These are phyloP conservation scores for Cheilosia vernalis DNA, from an alignment of 2,888 invertebrate species.

Conservation along the genomic window DNA sequence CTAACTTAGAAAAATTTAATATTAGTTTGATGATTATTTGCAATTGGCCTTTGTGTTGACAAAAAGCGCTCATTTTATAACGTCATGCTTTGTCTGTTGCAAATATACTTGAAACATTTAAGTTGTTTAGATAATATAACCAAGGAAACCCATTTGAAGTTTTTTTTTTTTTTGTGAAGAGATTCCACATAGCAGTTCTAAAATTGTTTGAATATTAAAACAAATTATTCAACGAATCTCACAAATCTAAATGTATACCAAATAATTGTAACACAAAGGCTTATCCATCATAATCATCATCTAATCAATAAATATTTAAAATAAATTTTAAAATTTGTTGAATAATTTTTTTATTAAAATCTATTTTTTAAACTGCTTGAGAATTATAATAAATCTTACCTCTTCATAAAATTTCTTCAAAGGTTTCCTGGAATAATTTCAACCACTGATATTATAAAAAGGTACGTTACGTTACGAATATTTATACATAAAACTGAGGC, in stretches of 20 bases:
- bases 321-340: slow-evolving; percentile 77
- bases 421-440: slow-evolving; percentile 84
- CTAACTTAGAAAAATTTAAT: slow-evolving; percentile 63
- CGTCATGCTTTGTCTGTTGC: slow-evolving; percentile 77
- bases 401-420: slow-evolving; percentile 82
- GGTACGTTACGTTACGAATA: slow-evolving; percentile 69
- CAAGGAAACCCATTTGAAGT: slow-evolving; percentile 70
- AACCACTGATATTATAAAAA: slow-evolving; percentile 82
- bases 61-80: slow-evolving; percentile 83
- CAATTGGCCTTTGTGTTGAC: slow-evolving; percentile 84
- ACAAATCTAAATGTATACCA: slow-evolving; percentile 60
- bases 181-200: slow-evolving; percentile 77
- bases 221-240: slow-evolving; percentile 73
- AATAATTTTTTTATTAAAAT: slow-evolving; percentile 60
- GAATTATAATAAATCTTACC: slow-evolving; percentile 81
- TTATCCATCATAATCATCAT: slow-evolving; percentile 83
- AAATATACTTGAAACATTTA: slow-evolving; percentile 76
- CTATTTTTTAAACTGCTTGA: slow-evolving; percentile 78
- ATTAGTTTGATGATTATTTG: slow-evolving; percentile 84
- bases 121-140: slow-evolving; percentile 50
- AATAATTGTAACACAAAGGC: slow-evolving; percentile 82
- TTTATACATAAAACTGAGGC: slow-evolving; percentile 31
- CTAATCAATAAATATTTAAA: slow-evolving; percentile 80
- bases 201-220: slow-evolving; percentile 64
- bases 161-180: slow-evolving; percentile 78